Base-by-base conservation (phyloP, 2,113 vertebrate genomes). In the Nipponia nippon region DNA sequence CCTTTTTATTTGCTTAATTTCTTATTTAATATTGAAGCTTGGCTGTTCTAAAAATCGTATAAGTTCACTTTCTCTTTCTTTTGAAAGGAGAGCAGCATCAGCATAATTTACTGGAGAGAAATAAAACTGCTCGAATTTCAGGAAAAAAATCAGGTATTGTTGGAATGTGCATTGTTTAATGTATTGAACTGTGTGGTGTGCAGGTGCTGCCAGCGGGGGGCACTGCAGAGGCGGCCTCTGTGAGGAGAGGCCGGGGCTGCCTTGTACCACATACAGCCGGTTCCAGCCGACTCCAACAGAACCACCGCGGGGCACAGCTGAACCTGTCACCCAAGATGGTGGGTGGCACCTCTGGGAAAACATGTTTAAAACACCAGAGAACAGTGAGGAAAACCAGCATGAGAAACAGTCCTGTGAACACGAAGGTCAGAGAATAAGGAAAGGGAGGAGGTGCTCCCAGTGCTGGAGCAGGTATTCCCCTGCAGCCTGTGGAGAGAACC, bases 191-290 rank as follows among this genome's bases (percentile, higher is more conserved):
- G 25, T 13, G 5, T 11, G 5, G 27, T 21, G 46, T 76, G 46
- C 66, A 47, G 38, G 61, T 0, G 1, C 27, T 72, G 70, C 40
- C 34, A 58, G n/a, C 2, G 2, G 11, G n/a, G 11, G 6, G 6
- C 18, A 5, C 18, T 91, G 52, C 50, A 47, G 27, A 7, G 34
- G 2, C 1, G 7, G 16, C 12, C 15, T 38, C 40, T 40, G 15
- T 42, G 42, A 75, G 13, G 36, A 88, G 18, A 26, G 18, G 10
- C 20, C 7, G 1, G 29, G 10, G 13, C 34, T 70, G 44, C 30
- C 16, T 30, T 1, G 2, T 29, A 42, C 20, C 1, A 2, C 16
- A n/a, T 16, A 50, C 42, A 72, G 58, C 4, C 0, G 0, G 10
- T 36, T 71, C n/a, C 50, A 78, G 19, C 16, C 4, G 0, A 30